Base-by-base conservation (phyloP, 2,888 invertebrate species). In the Bombylius discolor region DNA sequence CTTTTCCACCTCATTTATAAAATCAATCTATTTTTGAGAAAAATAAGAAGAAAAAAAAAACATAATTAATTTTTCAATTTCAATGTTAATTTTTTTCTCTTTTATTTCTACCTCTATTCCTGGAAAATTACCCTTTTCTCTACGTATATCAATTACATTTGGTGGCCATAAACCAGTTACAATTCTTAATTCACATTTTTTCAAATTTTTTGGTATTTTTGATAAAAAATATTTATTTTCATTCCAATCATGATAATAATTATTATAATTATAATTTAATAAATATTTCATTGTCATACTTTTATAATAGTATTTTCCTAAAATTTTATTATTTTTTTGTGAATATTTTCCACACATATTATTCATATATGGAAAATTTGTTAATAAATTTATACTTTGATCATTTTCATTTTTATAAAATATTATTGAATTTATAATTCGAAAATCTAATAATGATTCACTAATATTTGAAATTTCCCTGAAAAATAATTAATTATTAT, bases 121-220 rank as follows among this genome's bases (percentile, higher is more conserved):
- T 31, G 59, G 59, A 57, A 36, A 53, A 34, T 14, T 13, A 23
- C 3, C 23, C 23, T 23, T 23, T 14, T 33, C 6, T 11, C 55
- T 56, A 45, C 52, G 44, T 5, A 59, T 49, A 49, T 57, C 55
- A 45, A 59, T 59, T 5, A 59, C 57, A 53, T 59, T 56, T 12
- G 59, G 59, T 12, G 59, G 59, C 56, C 57, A 59, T 11, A 59
- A 45, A 23, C 59, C 59, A 44, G 59, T 59, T 5, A 57, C 57
- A 45, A 59, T 55, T 50, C 42, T 47, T 11, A 59, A 34, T 53
- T 39, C 36, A 52, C 59, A 59, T 13, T 39, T 33, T 6, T 55
- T 49, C 6, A 59, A 48, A 50, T 55, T 49, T 6, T 14, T 23
- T 23, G 59, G 59, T 11, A 59, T 51, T 57, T 59, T 59, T 11